Conservation (phyloP, 1,140 invertebrate genomes). For the Homarus americanus region DNA sequence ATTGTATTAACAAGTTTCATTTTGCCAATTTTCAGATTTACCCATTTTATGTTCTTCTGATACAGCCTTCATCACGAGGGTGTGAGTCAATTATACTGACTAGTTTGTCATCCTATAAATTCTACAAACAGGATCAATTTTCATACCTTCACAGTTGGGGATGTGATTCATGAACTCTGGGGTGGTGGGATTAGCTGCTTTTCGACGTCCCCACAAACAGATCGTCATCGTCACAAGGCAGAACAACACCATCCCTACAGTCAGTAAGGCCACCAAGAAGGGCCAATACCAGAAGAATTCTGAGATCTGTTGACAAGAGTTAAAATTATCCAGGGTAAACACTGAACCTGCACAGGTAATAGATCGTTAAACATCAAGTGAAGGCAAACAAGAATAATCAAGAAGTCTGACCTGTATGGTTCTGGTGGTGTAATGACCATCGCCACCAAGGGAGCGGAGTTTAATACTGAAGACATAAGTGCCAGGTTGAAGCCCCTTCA, state of each 20-base stretch:
- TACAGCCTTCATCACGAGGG: no score
- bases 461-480: background rate
- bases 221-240: slow-evolving; percentile 17
- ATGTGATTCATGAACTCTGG: slow-evolving; percentile 3
- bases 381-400: no score
- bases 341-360: background rate
- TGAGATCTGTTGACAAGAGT: background rate
- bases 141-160: slow-evolving; percentile 29
- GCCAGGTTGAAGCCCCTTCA: background rate
- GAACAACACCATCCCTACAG: slow-evolving; percentile 3
- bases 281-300: slow-evolving; percentile 1
- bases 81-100: no score
- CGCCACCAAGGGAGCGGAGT: background rate
- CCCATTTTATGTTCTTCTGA: no score
- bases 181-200: background rate
- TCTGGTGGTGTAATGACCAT: background rate
- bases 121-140: no score
- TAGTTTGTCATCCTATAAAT: no score
- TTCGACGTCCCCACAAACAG: background rate
- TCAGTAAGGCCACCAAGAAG: slow-evolving; percentile 15
- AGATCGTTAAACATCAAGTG: no score
- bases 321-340: background rate
- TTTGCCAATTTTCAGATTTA: no score
- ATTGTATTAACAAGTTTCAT: no score
- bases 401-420: background rate